Evolutionary conservation across 2,113 vertebrate species (phyloP).

Genomic region (Mormyrus lacerda): DNA sequence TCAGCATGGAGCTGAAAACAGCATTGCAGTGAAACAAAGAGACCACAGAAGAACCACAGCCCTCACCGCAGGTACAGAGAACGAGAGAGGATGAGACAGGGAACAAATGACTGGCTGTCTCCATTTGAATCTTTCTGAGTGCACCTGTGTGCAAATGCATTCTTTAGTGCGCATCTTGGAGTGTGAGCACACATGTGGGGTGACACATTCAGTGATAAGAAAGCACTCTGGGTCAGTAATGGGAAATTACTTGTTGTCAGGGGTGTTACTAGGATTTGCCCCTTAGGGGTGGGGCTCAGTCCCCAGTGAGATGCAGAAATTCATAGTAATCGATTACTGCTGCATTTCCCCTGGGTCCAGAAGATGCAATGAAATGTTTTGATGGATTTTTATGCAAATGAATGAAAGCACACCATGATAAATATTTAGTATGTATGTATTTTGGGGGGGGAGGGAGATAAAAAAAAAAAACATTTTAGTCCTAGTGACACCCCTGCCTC

Average conservation of each 20-base stretch:
- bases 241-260: not conserved
- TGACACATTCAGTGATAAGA: not conserved
- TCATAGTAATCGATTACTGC: not conserved
- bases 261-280: not conserved
- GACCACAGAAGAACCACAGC: slow-evolving; percentile 61
- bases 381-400: not conserved
- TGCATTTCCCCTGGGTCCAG: not conserved
- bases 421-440: not conserved
- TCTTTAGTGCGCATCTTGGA: not conserved
- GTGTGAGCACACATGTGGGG: not conserved
- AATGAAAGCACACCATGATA: not conserved
- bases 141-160: not conserved
- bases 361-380: not conserved
- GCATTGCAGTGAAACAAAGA: slow-evolving; percentile 56
- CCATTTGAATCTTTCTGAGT: not conserved
- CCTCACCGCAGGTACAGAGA: slow-evolving; percentile 46
- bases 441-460: not conserved
- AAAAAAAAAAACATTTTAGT: not conserved
- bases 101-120: not conserved
- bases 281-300: not conserved
- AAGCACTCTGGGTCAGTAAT: not conserved
- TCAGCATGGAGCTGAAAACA: slow-evolving; percentile 54
- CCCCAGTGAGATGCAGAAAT: not conserved
- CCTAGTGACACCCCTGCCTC: not conserved
- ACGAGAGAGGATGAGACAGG: not conserved